Conservation (phyloP, 2,113 vertebrate genomes). For the Peromyscus californicus region DNA sequence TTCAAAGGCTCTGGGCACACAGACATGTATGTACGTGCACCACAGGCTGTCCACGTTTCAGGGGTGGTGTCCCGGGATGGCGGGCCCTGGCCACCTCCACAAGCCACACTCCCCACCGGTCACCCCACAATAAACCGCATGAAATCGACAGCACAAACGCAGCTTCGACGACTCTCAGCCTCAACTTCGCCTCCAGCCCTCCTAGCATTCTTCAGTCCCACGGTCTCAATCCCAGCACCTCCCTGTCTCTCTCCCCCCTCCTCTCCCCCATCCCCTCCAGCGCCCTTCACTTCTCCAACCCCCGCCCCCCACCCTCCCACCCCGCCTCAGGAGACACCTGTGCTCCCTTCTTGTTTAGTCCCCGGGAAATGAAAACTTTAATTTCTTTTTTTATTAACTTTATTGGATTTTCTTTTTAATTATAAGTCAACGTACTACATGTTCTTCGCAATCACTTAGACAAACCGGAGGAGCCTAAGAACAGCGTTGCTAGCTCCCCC, state of each 20-base stretch:
- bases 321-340: neutral
- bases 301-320: neutral
- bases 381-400: constrained; percentile 58
- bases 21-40: neutral
- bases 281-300: neutral
- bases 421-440: constrained; percentile 23
- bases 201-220: neutral
- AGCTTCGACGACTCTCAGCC: neutral
- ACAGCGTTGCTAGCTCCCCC: neutral
- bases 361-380: constrained; percentile 68
- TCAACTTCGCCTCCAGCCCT: neutral
- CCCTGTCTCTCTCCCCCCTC: neutral
- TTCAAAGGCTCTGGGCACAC: neutral
- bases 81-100: neutral
- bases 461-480: constrained; percentile 29
- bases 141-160: neutral
- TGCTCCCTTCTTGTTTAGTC: neutral
- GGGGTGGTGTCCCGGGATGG: neutral
- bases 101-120: neutral
- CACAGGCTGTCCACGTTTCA: no score
- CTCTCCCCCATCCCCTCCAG: accelerated
- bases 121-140: neutral
- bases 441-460: constrained; percentile 59
- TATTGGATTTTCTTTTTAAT: constrained; percentile 76
- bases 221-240: neutral